Conservation (phyloP, 2,888 invertebrate species). For the Oxyteleia sp. region DNA sequence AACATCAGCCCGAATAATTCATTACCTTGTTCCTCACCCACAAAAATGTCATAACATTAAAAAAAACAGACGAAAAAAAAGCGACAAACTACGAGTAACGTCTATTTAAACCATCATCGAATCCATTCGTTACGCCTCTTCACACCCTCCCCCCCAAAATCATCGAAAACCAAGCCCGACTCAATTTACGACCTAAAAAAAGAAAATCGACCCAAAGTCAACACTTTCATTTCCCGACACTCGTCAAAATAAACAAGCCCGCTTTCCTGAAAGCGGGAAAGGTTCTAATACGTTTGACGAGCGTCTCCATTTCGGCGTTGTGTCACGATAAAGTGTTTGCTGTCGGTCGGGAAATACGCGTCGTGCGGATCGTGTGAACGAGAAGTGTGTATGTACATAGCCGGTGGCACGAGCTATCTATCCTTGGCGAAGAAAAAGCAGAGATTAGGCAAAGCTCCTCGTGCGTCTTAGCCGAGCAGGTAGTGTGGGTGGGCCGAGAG, state of each 20-base stretch:
- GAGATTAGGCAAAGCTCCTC: conserved; percentile 62
- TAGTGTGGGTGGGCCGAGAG: conserved; percentile 70
- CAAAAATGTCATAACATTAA: conserved; percentile 25
- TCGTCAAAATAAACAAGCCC: conserved; percentile 23
- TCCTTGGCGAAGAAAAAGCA: conserved; percentile 61
- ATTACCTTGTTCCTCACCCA: conserved; percentile 13
- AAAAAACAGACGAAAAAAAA: conserved; percentile 14
- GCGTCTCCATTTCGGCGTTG: conserved; percentile 20
- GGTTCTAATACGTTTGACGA: conserved; percentile 6
- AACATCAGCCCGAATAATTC: conserved; percentile 17
- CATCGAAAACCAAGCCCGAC: not conserved
- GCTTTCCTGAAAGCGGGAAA: conserved; percentile 18
- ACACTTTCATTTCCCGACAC: conserved; percentile 27
- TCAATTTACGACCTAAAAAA: conserved; percentile 24
- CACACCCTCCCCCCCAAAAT: no score
- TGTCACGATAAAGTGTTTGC: conserved; percentile 58
- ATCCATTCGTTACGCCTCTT: not conserved
- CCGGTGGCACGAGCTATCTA: conserved; percentile 69
- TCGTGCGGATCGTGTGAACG: conserved; percentile 20
- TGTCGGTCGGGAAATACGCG: conserved; percentile 38
- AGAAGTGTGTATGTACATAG: conserved; percentile 38
- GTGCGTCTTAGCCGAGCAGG: conserved; percentile 11
- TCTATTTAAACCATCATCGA: conserved; percentile 34
- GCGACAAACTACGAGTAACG: conserved; percentile 19
- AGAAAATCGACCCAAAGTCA: conserved; percentile 23